These are phyloP conservation scores for Ceuthmochares aereus DNA, from an alignment of 2,113 vertebrate genomes.

Conservation along the genomic window DNA sequence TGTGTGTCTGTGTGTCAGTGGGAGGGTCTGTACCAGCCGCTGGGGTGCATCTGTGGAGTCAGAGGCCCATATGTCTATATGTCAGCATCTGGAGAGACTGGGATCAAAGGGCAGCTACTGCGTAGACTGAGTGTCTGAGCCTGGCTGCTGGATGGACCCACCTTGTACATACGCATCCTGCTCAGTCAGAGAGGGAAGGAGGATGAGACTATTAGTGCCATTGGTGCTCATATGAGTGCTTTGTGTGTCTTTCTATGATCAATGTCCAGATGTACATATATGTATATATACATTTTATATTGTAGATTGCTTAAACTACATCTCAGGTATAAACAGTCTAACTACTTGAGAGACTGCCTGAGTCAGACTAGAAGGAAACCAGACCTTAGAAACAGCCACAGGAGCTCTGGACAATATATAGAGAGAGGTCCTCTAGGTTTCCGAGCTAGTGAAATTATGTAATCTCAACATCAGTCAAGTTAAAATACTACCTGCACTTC, in stretches of 20 bases:
- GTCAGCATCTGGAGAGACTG: not conserved
- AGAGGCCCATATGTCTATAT: not conserved
- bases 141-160: not conserved
- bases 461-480: not conserved
- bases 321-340: not conserved
- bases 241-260: not conserved
- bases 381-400: accelerated
- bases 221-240: not conserved
- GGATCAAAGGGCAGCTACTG: not conserved
- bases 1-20: too few relatives aligned
- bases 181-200: not conserved
- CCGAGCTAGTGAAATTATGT: not conserved
- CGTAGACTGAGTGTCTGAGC: not conserved
- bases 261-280: not conserved
- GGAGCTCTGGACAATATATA: not conserved
- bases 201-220: not conserved
- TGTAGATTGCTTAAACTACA: not conserved
- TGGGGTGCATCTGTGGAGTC: not conserved
- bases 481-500: not conserved
- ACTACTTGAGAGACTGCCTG: not conserved
- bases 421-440: not conserved
- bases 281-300: not conserved
- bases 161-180: not conserved
- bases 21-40: not conserved
- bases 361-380: not conserved